Conservation (phyloP, 2,888 invertebrate species). For the Himalopsyche kuldschensis region DNA sequence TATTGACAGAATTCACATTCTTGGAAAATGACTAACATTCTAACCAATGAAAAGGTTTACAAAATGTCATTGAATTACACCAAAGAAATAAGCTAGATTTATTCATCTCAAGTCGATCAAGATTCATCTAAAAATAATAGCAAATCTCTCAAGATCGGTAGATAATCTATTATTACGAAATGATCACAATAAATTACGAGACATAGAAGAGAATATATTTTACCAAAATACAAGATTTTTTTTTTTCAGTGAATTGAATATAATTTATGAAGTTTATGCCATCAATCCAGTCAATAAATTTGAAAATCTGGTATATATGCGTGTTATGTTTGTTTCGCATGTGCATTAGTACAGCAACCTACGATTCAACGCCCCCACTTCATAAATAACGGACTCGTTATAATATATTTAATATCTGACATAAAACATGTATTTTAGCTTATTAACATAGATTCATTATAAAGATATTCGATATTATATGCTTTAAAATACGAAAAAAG, state of each 20-base stretch:
- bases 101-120: no score
- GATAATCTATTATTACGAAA: no score
- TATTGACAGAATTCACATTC: no score
- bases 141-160: no score
- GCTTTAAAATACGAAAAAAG: background rate
- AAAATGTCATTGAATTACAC: no score
- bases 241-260: background rate
- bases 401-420: background rate
- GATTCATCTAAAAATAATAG: no score
- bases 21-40: no score
- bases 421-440: background rate
- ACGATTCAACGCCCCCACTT: background rate
- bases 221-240: background rate
- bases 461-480: background rate
- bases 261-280: background rate
- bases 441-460: background rate
- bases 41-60: no score
- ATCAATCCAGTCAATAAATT: background rate
- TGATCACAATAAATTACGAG: no score
- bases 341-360: background rate
- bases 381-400: background rate
- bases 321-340: background rate
- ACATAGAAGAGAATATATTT: no score
- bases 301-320: background rate
- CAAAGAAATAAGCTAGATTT: no score